These are phyloP conservation scores for Amphiprion ocellaris DNA, from an alignment of 2,113 vertebrate species.

Conservation along the genomic window DNA sequence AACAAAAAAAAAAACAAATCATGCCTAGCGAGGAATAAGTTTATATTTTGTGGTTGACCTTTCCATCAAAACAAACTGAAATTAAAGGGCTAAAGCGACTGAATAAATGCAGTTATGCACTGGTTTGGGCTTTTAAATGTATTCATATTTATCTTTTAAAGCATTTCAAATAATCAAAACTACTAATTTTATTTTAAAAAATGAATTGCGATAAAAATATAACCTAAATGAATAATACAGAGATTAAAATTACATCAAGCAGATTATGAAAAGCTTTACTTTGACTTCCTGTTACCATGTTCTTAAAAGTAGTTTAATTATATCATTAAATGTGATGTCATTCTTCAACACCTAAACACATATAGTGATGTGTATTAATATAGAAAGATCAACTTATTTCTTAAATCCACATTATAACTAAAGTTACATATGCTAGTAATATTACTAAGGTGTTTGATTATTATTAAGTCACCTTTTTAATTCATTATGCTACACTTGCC, in stretches of 20 bases:
- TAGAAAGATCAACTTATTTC: not conserved
- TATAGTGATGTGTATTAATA: too few relatives aligned
- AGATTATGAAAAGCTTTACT: not conserved
- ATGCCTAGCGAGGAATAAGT: not conserved
- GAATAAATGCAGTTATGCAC: not conserved
- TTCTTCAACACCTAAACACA: not conserved
- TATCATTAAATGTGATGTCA: not conserved
- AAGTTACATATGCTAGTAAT: not conserved
- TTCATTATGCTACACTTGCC: conserved; percentile 33
- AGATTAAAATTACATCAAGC: not conserved
- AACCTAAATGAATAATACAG: not conserved
- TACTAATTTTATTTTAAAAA: not conserved
- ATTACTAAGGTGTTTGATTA: not conserved
- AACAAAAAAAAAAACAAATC: not conserved
- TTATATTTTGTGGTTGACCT: not conserved
- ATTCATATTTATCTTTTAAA: conserved; percentile 11
- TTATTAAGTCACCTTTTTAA: not conserved
- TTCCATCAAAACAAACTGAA: not conserved
- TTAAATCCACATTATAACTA: not conserved
- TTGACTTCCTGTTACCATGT: not conserved
- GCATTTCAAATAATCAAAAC: not conserved
- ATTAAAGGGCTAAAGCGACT: not conserved
- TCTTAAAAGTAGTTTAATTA: not conserved
- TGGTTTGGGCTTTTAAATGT: not conserved
- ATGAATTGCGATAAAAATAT: not conserved